Evolutionary conservation across 2,888 invertebrate genomes (phyloP).

Genomic region (Clitarchus hookeri): DNA sequence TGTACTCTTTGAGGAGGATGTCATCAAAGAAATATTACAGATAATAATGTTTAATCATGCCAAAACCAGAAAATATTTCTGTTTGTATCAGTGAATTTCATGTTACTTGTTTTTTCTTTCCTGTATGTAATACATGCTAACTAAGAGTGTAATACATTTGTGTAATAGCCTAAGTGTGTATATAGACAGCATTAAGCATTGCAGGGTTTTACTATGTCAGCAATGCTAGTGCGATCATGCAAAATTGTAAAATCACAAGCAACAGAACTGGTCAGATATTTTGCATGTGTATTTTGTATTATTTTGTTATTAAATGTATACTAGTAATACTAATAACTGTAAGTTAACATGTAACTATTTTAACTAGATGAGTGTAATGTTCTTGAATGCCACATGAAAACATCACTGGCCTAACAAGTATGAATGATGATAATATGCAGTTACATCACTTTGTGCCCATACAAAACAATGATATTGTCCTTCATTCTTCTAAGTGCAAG

Average conservation of each 20-base stretch:
- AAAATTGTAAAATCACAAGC: neutral
- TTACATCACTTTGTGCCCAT: neutral
- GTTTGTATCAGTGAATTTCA: neutral
- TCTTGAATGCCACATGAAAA: neutral
- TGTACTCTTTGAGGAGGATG: neutral
- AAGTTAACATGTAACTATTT: neutral
- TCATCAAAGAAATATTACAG: neutral
- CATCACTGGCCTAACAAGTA: neutral
- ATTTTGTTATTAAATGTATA: slow-evolving; percentile 1
- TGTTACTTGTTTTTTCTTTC: neutral
- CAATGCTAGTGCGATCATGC: neutral
- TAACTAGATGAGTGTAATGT: neutral
- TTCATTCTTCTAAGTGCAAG: neutral
- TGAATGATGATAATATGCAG: neutral
- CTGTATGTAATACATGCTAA: neutral
- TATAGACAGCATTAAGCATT: slow-evolving; percentile 6
- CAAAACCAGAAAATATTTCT: neutral
- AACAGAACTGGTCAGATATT: neutral
- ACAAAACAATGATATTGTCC: neutral
- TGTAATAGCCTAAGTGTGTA: neutral
- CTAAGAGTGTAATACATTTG: neutral
- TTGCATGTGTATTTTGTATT: neutral
- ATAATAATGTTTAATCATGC: neutral
- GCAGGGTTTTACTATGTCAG: neutral
- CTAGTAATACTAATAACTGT: neutral